phyloP scores from a whole-genome alignment of 1,140 invertebrate species.

The Grapholita molesta region DNA sequence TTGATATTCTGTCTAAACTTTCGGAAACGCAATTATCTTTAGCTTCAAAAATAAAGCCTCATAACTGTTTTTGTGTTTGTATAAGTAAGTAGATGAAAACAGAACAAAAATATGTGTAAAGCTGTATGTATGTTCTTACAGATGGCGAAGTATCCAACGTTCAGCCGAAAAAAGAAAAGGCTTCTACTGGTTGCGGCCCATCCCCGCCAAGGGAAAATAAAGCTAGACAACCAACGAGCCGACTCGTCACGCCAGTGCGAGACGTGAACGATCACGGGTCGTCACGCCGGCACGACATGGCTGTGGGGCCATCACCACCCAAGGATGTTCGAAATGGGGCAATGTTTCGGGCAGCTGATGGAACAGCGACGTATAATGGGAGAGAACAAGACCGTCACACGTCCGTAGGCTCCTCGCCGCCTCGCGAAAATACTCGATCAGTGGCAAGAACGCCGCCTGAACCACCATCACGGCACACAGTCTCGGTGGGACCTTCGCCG shows the following conservation, averaged over 20 bases:
- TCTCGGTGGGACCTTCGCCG: slow-evolving; percentile 62
- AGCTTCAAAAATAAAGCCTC: no score
- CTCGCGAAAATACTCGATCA: slow-evolving; percentile 24
- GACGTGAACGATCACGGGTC: slow-evolving; percentile 26
- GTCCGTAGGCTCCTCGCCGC: slow-evolving; percentile 60
- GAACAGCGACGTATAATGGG: slow-evolving; percentile 18
- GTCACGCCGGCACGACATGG: slow-evolving; percentile 46
- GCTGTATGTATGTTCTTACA: slow-evolving; percentile 23
- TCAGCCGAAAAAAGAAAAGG: slow-evolving; percentile 52
- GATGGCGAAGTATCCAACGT: slow-evolving; percentile 26
- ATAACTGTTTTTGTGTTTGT: no score
- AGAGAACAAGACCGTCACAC: slow-evolving; percentile 41
- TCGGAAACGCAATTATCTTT: no score
- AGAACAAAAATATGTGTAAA: slow-evolving; percentile 2
- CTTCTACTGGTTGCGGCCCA: slow-evolving; percentile 79
- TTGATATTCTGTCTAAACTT: no score
- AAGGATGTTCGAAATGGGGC: slow-evolving; percentile 40
- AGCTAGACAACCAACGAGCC: slow-evolving; percentile 32
- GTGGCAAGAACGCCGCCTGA: not conserved
- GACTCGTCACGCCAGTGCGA: slow-evolving; percentile 44
- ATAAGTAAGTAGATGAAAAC: no score
- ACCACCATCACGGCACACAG: slow-evolving; percentile 39
- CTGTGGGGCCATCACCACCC: slow-evolving; percentile 64
- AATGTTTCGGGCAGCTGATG: slow-evolving; percentile 16
- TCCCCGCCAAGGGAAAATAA: slow-evolving; percentile 76